phyloP scores from a whole-genome alignment of 2,888 invertebrate species.

The Aradus depressus region DNA sequence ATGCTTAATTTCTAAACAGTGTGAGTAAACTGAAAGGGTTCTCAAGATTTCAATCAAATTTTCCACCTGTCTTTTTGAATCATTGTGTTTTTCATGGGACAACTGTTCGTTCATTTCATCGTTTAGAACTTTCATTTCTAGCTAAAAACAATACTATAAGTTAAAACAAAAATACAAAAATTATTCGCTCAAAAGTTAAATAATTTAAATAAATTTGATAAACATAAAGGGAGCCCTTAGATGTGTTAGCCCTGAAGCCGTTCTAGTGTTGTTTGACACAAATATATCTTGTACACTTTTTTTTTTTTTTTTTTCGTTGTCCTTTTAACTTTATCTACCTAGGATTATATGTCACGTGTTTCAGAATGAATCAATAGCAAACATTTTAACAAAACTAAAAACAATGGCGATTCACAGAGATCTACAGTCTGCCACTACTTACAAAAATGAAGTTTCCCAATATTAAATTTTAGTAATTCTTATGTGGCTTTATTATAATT shows the following conservation, averaged over 20 bases:
- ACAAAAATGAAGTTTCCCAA: too few relatives aligned
- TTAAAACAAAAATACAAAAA: too few relatives aligned
- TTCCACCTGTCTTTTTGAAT: slow-evolving; percentile 16
- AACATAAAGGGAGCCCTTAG: background rate
- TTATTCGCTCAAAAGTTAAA: background rate
- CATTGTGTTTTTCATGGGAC: slow-evolving; percentile 17
- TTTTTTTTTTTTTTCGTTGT: too few relatives aligned
- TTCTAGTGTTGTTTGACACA: background rate
- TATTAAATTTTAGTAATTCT: too few relatives aligned
- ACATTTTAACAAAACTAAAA: too few relatives aligned
- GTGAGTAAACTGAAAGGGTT: slow-evolving; percentile 19
- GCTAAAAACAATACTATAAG: slow-evolving; percentile 17
- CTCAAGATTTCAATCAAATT: slow-evolving; percentile 18
- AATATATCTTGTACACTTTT: too few relatives aligned
- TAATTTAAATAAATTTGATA: background rate
- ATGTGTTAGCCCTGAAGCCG: background rate
- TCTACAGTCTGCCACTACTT: too few relatives aligned
- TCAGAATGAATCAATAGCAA: too few relatives aligned
- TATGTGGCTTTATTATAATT: too few relatives aligned
- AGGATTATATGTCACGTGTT: too few relatives aligned
- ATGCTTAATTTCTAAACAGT: slow-evolving; percentile 19
- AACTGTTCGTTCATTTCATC: slow-evolving; percentile 22
- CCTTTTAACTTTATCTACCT: too few relatives aligned
- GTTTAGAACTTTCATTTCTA: slow-evolving; percentile 24
- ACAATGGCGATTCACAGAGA: too few relatives aligned